These are phyloP conservation scores for Tetraneura akinire DNA, from an alignment of 1,140 invertebrate species.

Conservation along the genomic window DNA sequence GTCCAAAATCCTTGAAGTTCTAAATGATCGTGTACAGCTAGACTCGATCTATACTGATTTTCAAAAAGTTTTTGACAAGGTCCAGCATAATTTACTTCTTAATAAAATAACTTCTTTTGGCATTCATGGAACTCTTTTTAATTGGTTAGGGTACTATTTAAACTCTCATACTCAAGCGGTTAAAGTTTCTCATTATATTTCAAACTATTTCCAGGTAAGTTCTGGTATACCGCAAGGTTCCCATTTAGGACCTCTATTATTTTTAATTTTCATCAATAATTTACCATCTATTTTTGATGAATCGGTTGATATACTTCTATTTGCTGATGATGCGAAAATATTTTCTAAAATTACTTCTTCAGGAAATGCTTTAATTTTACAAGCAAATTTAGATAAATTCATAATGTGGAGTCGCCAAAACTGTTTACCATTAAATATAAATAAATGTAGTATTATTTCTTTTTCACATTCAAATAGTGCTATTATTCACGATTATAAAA, in stretches of 20 bases:
- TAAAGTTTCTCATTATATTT: background rate
- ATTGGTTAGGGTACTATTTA: background rate
- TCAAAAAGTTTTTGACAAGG: background rate
- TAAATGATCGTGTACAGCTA: background rate
- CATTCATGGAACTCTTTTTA: background rate
- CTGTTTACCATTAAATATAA: conserved; percentile 7
- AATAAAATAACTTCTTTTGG: background rate
- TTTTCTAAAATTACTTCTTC: background rate
- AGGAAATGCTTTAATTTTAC: no score
- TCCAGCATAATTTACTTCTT: background rate
- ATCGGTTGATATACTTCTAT: background rate
- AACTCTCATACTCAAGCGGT: background rate
- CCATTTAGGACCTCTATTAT: background rate
- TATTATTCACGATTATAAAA: no score
- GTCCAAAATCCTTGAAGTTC: background rate
- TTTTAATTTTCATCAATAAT: background rate
- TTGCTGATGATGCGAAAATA: background rate
- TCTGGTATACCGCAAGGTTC: background rate
- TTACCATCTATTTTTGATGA: background rate
- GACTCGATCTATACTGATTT: background rate
- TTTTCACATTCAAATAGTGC: no score
- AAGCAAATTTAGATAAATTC: background rate
- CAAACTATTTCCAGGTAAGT: background rate
- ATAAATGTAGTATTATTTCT: conserved; percentile 9
- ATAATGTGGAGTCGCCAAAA: background rate